Evolutionary conservation across 2,888 invertebrate genomes (phyloP).

Genomic region (Athripsodes cinereus): DNA sequence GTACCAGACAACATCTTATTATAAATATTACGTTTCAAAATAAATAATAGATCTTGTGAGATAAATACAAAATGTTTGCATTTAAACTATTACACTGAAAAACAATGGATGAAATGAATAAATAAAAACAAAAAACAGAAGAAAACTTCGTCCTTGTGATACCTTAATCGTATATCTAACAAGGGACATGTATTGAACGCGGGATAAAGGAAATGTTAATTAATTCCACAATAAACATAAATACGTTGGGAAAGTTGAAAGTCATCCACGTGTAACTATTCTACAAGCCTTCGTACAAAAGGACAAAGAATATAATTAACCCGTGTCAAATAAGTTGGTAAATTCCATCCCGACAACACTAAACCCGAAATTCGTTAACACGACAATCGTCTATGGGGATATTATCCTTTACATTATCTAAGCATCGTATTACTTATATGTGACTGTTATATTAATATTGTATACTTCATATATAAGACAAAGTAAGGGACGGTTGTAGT

Average conservation of each 20-base stretch:
- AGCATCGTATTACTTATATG: neutral
- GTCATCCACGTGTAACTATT: neutral
- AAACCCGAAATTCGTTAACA: neutral
- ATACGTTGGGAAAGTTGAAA: neutral
- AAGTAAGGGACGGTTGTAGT: neutral
- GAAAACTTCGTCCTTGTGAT: too few relatives aligned
- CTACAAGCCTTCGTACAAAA: neutral
- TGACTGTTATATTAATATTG: too few relatives aligned
- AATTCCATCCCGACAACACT: neutral
- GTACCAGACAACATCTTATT: too few relatives aligned
- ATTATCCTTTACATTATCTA: neutral
- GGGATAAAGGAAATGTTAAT: neutral
- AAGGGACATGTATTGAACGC: too few relatives aligned
- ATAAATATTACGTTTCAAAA: too few relatives aligned
- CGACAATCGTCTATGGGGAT: constrained; percentile 2
- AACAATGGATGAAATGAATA: too few relatives aligned
- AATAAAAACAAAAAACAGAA: too few relatives aligned
- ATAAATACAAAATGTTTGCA: too few relatives aligned
- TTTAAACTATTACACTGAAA: too few relatives aligned
- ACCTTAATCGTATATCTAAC: too few relatives aligned
- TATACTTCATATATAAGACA: too few relatives aligned
- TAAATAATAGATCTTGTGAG: too few relatives aligned
- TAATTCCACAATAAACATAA: neutral
- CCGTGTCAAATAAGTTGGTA: neutral
- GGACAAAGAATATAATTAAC: constrained; percentile 2